Percentiles rank a stretch among this genome's conserved stretches.
Conservation (phyloP, 1,140 invertebrate species). For the Sinonovacula constricta region DNA sequence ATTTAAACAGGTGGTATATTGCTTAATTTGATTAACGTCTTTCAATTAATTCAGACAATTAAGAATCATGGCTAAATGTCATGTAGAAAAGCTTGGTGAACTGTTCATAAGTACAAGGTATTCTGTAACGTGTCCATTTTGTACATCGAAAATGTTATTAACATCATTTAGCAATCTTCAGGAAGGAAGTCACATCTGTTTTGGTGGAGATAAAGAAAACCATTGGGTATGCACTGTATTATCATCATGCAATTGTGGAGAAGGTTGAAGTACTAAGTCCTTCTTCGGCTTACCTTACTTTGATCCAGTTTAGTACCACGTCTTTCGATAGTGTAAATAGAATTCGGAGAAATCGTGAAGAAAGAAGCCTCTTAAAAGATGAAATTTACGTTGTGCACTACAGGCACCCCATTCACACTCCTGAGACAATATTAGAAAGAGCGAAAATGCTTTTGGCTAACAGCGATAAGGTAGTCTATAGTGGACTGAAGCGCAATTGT, state of each 20-base stretch:
- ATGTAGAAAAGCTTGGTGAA: no score
- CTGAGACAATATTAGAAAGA: background rate
- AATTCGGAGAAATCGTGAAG: slow-evolving; percentile 6
- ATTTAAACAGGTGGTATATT: no score
- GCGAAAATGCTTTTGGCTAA: slow-evolving; percentile 4
- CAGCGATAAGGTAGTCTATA: no score
- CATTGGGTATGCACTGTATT: background rate
- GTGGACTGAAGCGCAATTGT: no score
- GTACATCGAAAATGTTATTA: no score
- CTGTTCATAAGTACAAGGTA: no score
- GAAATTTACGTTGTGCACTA: slow-evolving; percentile 30
- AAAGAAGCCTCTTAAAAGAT: background rate
- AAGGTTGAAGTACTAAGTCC: background rate
- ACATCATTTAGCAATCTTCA: background rate
- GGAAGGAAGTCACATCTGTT: slow-evolving; percentile 3
- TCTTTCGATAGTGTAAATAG: background rate
- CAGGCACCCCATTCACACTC: background rate
- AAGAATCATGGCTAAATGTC: no score
- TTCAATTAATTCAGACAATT: no score
- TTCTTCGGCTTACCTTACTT: background rate
- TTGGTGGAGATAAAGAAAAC: background rate
- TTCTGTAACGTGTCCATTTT: no score
- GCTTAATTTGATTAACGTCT: no score
- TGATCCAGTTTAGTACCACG: slow-evolving; percentile 18
- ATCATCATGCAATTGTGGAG: slow-evolving; percentile 23